phyloP scores from a whole-genome alignment of 1,140 invertebrate genomes.

The Drosophila sproati region DNA sequence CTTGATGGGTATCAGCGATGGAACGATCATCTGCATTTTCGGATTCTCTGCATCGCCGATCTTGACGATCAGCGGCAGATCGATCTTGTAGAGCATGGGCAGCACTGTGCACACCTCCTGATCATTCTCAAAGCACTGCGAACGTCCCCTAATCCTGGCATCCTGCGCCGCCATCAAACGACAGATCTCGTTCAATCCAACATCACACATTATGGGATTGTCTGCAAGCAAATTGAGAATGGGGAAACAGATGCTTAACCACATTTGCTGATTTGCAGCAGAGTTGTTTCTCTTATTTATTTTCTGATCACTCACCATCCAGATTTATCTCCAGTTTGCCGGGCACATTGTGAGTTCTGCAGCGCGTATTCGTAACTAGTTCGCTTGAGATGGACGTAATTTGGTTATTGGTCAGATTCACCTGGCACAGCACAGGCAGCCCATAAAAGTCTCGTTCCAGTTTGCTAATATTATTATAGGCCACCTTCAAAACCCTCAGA shows the following conservation, averaged over 20 bases:
- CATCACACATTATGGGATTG: conserved; percentile 91
- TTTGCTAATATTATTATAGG: conserved; percentile 89
- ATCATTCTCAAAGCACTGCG: conserved; percentile 86
- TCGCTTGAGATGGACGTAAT: conserved; percentile 89
- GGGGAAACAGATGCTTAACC: too few species aligned
- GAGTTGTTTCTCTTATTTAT: background rate
- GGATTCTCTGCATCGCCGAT: conserved; percentile 51
- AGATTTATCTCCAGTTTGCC: conserved; percentile 91
- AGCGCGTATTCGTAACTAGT: conserved; percentile 91
- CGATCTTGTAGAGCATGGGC: conserved; percentile 83
- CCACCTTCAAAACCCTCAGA: conserved; percentile 90
- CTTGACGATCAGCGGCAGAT: conserved; percentile 63
- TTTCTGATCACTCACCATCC: conserved; percentile 87
- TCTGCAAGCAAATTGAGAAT: conserved; percentile 86
- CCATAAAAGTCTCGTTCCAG: conserved; percentile 92
- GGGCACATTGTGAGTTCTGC: conserved; percentile 90
- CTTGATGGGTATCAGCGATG: conserved; percentile 64
- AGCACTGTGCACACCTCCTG: conserved; percentile 85
- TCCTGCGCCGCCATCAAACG: conserved; percentile 89
- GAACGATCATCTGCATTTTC: conserved; percentile 66
- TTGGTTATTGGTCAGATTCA: conserved; percentile 90
- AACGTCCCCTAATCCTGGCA: conserved; percentile 88
- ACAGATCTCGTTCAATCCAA: conserved; percentile 88
- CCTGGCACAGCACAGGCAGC: conserved; percentile 90
- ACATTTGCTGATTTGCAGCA: background rate